Evolutionary conservation across 2,888 invertebrate species (phyloP).

Genomic region (Neuroscelio doddi): DNA sequence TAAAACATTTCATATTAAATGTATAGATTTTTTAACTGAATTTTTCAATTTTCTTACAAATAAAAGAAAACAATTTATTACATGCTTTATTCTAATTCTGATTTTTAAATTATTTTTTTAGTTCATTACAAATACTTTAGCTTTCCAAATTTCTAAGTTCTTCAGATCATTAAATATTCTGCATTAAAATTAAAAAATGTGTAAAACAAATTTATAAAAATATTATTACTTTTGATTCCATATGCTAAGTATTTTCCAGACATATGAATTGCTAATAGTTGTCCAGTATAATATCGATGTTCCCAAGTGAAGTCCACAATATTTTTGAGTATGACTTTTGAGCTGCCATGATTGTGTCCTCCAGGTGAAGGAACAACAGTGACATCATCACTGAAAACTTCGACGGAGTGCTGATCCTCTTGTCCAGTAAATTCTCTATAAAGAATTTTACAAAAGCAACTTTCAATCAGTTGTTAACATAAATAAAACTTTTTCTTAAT

Average conservation of each 20-base stretch:
- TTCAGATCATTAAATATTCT: neutral
- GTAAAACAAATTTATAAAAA: conserved; percentile 1
- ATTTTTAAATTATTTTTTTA: too few species aligned
- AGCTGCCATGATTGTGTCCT: conserved; percentile 86
- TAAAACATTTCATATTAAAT: too few species aligned
- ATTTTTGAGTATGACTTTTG: conserved; percentile 91
- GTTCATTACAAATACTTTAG: too few species aligned
- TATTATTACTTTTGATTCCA: conserved; percentile 84
- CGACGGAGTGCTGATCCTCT: conserved; percentile 76
- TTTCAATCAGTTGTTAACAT: neutral
- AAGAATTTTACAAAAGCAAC: neutral
- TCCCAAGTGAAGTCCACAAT: conserved; percentile 97
- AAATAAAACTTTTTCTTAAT: neutral
- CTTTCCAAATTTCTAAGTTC: too few species aligned
- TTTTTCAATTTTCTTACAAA: too few species aligned
- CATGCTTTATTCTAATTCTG: too few species aligned
- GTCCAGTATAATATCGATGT: conserved; percentile 88
- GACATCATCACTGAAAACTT: conserved; percentile 78
- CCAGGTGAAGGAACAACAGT: conserved; percentile 82
- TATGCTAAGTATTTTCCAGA: conserved; percentile 91
- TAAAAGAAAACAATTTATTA: too few species aligned
- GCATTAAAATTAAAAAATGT: neutral
- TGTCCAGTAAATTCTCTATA: conserved; percentile 76
- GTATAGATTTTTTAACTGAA: too few species aligned
- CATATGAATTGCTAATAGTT: conserved; percentile 90